Conservation (phyloP, 2,113 vertebrate species). For the Sturnus vulgaris region DNA sequence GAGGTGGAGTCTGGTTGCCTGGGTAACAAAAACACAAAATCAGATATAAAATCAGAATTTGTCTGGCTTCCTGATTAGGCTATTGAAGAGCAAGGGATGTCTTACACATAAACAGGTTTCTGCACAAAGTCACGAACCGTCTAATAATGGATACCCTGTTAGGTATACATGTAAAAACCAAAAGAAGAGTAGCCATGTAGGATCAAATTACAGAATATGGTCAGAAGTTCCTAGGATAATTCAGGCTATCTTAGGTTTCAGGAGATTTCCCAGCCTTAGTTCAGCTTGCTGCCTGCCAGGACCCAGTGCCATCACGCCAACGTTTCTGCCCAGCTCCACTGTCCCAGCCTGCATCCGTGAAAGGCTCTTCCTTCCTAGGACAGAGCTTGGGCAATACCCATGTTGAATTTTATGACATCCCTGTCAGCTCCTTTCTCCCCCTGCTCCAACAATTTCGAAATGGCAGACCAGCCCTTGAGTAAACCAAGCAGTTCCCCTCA, state of each 20-base stretch:
- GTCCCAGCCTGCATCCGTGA: no score
- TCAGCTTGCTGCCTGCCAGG: accelerated
- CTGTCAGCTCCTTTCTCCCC: accelerated
- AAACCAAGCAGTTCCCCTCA: neutral
- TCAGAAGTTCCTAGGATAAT: neutral
- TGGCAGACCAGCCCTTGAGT: neutral
- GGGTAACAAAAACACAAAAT: neutral
- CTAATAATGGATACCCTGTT: neutral
- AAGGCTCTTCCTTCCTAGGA: neutral
- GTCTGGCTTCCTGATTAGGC: neutral
- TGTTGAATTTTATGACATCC: neutral
- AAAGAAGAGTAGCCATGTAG: neutral
- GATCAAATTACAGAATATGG: neutral
- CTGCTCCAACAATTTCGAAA: neutral
- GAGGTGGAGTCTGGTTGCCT: neutral
- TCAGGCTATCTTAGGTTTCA: neutral
- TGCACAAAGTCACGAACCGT: neutral
- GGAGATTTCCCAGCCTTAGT: accelerated
- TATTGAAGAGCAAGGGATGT: neutral
- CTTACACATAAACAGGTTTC: neutral
- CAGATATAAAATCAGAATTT: neutral
- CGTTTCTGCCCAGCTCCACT: accelerated
- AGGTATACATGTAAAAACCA: neutral
- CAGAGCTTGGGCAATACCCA: neutral
- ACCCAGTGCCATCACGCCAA: neutral